These are phyloP conservation scores for Scaptomyza caliginosa DNA, from an alignment of 2,888 invertebrate species.

Conservation along the genomic window DNA sequence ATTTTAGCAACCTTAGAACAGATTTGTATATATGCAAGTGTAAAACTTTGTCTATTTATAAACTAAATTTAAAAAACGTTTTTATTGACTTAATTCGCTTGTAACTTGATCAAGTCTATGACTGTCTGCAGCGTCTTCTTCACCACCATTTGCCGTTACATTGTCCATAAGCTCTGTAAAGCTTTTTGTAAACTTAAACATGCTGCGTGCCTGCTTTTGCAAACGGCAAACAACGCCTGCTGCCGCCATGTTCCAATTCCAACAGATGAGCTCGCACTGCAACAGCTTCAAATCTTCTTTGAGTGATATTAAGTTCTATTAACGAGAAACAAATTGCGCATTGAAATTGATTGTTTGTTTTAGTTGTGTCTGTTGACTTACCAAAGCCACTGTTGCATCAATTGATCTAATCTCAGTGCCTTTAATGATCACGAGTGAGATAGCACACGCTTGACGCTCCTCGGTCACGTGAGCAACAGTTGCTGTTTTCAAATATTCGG, in stretches of 20 bases:
- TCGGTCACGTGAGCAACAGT: slow-evolving; percentile 90
- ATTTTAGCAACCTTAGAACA: neutral
- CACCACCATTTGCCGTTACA: slow-evolving; percentile 10
- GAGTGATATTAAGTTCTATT: slow-evolving; percentile 85
- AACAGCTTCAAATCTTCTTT: slow-evolving; percentile 85
- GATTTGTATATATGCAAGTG: neutral
- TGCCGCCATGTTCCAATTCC: slow-evolving; percentile 84
- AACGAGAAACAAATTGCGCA: neutral
- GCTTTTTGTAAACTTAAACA: slow-evolving; percentile 75
- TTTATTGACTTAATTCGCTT: slow-evolving; percentile 31
- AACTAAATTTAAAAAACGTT: neutral
- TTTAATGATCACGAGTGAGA: slow-evolving; percentile 89
- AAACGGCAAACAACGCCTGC: slow-evolving; percentile 81
- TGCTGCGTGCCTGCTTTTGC: slow-evolving; percentile 64
- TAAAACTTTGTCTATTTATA: neutral
- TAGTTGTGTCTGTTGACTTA: slow-evolving; percentile 69
- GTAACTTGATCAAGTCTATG: slow-evolving; percentile 37
- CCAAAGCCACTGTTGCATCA: slow-evolving; percentile 87
- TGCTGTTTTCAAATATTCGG: slow-evolving; percentile 88
- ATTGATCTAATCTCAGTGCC: slow-evolving; percentile 87
- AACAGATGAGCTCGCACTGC: slow-evolving; percentile 85
- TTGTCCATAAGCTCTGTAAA: slow-evolving; percentile 64
- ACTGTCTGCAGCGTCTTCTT: neutral
- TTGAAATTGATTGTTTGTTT: neutral
- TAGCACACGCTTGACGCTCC: slow-evolving; percentile 84